Base-by-base conservation (phyloP, 2,113 vertebrate species). In the Daphoenositta chrysoptera region DNA sequence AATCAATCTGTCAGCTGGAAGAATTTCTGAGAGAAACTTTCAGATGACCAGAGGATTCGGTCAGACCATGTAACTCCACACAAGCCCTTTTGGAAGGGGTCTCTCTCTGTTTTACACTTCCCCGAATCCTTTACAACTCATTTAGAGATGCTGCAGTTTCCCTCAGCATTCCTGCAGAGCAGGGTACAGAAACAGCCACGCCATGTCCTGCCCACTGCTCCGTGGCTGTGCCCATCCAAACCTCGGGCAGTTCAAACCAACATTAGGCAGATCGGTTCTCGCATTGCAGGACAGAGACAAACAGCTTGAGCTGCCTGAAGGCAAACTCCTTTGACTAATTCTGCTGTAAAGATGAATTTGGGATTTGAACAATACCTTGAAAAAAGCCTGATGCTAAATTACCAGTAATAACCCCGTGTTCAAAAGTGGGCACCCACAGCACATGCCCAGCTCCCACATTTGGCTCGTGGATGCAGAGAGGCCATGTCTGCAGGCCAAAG, bases 201-300 rank as follows among this genome's bases (percentile, higher is more conserved):
- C 33, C 57, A 35, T 48, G 87, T 93, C 84, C 95, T 93, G 97
- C 75, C n/a, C 11, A 15, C 57, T 84, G 68, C 65, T 96, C 82
- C 93, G 40, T 1, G 19, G 57, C 44, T 90, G 91, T 30, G 66
- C 87, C 78, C 76, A 83, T 80, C 82, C 72, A 90, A 87, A 92
- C 95, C 91, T 77, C 57, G 39, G 83, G 24, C 84, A 57, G 35
- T 54, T 90, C 56, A 90, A 90, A 75, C 8, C 28, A 91, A 64
- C 63, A n/a, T 83, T 45, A 94, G 79, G 80, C 60, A 63, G 54
- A 56, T 83, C 53, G 88, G 31, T 58, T 89, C 83, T 92, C 31
- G 2, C 0, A 4, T 66, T 2, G 1, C 60, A 72, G 66, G 94
- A 76, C 57, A 80, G 89, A 93, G 53, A n/a, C 40, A 93, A 86